These are phyloP conservation scores for Campoplex capitator DNA, from an alignment of 2,888 invertebrate genomes.

Conservation along the genomic window DNA sequence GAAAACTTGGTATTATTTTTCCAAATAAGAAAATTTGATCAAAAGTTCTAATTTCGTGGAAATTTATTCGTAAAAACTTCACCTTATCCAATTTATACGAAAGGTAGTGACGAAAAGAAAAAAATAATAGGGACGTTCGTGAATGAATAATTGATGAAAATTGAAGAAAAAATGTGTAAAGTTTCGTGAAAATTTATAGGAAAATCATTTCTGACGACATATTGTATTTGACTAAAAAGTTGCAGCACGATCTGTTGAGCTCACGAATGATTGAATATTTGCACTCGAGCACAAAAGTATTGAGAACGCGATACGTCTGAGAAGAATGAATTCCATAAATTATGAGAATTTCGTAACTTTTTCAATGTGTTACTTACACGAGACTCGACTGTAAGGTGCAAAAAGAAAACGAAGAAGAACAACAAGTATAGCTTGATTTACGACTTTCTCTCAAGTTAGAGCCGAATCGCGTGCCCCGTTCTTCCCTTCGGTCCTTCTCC, in stretches of 20 bases:
- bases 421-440: slow-evolving; percentile 74
- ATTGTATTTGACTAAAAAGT: not conserved
- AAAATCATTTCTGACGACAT: not conserved
- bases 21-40: not conserved
- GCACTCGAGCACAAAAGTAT: not conserved
- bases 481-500: slow-evolving; percentile 47
- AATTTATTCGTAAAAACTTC: not conserved
- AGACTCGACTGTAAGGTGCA: slow-evolving; percentile 43
- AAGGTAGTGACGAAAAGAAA: not conserved
- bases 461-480: slow-evolving; percentile 61
- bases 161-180: not conserved
- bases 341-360: slow-evolving; percentile 24
- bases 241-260: not conserved
- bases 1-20: not conserved
- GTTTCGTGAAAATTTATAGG: not conserved
- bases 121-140: not conserved
- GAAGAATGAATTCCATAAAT: slow-evolving; percentile 14
- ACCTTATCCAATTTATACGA: not conserved
- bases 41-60: not conserved
- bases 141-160: slow-evolving; percentile 7
- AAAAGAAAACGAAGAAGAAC: slow-evolving; percentile 48
- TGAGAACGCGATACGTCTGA: not conserved
- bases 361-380: slow-evolving; percentile 29
- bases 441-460: slow-evolving; percentile 68
- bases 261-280: not conserved